These are phyloP conservation scores for Acleris literana DNA, from an alignment of 2,888 invertebrate species.

Conservation along the genomic window DNA sequence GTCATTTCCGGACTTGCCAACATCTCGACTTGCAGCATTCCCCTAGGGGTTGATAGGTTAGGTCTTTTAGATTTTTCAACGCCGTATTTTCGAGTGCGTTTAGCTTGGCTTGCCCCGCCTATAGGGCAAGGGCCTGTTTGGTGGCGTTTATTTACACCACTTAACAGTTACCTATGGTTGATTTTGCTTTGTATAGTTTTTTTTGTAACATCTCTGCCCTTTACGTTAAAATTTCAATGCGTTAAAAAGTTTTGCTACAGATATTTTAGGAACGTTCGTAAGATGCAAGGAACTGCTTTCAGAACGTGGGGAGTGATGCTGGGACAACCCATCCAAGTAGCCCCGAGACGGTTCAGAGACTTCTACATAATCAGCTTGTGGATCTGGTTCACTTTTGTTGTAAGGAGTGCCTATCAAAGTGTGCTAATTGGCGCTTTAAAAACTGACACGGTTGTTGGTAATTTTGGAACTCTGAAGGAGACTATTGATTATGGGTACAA, in stretches of 20 bases:
- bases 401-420: constrained; percentile 69
- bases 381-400: constrained; percentile 70
- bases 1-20: constrained; percentile 61
- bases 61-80: constrained; percentile 61
- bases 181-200: constrained; percentile 55
- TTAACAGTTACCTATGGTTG: constrained; percentile 67
- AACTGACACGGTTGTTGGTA: constrained; percentile 58
- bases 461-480: constrained; percentile 60
- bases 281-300: constrained; percentile 55
- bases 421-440: constrained; percentile 68
- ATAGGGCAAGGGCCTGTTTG: constrained; percentile 55
- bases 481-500: constrained; percentile 56
- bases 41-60: constrained; percentile 58
- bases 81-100: constrained; percentile 63
- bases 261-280: constrained; percentile 57
- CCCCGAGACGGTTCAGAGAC: constrained; percentile 64
- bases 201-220: constrained; percentile 59
- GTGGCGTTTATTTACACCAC: constrained; percentile 64
- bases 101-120: constrained; percentile 69
- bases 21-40: constrained; percentile 65
- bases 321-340: constrained; percentile 62
- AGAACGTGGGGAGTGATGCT: constrained; percentile 66
- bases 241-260: constrained; percentile 54
- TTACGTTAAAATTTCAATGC: constrained; percentile 51
- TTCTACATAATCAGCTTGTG: constrained; percentile 65